Percentiles rank a stretch among this genome's conserved stretches.
phyloP scores from a whole-genome alignment of 2,888 invertebrate species.

The Aricia artaxerxes region DNA sequence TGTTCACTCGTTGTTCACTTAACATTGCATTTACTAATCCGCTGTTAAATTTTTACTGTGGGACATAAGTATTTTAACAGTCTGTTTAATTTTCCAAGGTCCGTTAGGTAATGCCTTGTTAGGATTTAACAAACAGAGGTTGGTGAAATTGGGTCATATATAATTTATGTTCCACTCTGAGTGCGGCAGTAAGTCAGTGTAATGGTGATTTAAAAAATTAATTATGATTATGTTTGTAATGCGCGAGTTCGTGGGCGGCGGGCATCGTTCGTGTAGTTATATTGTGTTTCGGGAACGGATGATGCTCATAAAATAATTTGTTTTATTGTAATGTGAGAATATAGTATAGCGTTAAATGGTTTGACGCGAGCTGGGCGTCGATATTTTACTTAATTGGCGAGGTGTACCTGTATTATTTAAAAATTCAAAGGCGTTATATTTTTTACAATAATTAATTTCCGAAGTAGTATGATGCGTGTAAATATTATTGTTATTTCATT shows the following conservation, averaged over 20 bases:
- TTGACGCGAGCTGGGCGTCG: background rate
- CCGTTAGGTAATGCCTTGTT: too few species aligned
- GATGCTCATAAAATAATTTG: conserved; percentile 8
- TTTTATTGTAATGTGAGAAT: conserved; percentile 6
- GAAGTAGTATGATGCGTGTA: background rate
- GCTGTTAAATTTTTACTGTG: too few species aligned
- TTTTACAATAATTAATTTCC: background rate
- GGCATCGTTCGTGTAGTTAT: background rate
- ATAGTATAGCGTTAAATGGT: background rate
- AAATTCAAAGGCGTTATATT: background rate
- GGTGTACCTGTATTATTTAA: background rate
- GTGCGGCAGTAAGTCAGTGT: background rate
- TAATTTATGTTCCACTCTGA: too few species aligned
- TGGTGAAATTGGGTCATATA: too few species aligned
- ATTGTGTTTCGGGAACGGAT: background rate
- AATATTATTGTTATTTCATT: conserved; percentile 7
- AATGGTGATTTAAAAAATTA: too few species aligned
- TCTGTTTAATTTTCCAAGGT: too few species aligned
- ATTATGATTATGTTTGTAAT: background rate
- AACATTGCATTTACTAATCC: too few species aligned
- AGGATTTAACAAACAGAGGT: too few species aligned
- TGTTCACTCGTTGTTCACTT: too few species aligned
- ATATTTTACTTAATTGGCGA: conserved; percentile 1
- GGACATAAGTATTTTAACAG: too few species aligned
- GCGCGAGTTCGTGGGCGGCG: background rate